A percentile compares a stretch with the other conserved stretches of the same genome.
These are phyloP conservation scores for Sminthurinus signatus DNA, from an alignment of 1,140 invertebrate genomes.

Conservation along the genomic window DNA sequence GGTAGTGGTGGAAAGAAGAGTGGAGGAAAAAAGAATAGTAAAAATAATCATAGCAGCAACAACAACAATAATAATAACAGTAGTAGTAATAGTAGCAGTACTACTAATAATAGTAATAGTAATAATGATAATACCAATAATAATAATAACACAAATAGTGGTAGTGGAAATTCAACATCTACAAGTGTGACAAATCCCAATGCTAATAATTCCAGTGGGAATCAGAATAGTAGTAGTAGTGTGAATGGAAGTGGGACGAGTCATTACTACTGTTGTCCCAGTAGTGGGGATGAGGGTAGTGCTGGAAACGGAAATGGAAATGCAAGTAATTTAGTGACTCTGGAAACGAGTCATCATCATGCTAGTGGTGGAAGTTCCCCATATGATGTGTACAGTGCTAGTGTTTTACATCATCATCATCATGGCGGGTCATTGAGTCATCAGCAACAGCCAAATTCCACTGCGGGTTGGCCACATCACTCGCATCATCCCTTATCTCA, in stretches of 20 bases:
- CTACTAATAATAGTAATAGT: not conserved
- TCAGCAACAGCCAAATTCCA: not conserved
- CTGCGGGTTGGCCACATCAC: constrained; percentile 5
- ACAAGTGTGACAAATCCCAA: not conserved
- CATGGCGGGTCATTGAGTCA: not conserved
- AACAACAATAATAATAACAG: not conserved
- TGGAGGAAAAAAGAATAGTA: not conserved
- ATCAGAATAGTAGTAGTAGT: not conserved
- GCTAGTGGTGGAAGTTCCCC: not conserved
- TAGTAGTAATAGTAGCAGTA: not conserved
- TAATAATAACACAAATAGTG: not conserved
- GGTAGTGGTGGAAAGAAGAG: not conserved
- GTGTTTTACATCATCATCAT: too few species aligned
- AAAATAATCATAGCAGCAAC: too few species aligned
- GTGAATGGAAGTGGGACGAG: not conserved
- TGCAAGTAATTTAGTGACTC: not conserved
- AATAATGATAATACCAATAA: not conserved
- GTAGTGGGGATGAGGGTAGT: not conserved
- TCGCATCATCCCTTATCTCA: too few species aligned
- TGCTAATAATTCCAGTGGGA: not conserved
- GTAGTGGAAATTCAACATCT: not conserved
- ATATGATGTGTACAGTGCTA: not conserved
- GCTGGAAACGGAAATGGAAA: not conserved
- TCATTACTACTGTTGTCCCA: constrained; percentile 7
- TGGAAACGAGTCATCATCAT: not conserved